These are phyloP conservation scores for Falco berigora DNA, from an alignment of 2,797 vertebrate genomes.

Conservation along the genomic window DNA sequence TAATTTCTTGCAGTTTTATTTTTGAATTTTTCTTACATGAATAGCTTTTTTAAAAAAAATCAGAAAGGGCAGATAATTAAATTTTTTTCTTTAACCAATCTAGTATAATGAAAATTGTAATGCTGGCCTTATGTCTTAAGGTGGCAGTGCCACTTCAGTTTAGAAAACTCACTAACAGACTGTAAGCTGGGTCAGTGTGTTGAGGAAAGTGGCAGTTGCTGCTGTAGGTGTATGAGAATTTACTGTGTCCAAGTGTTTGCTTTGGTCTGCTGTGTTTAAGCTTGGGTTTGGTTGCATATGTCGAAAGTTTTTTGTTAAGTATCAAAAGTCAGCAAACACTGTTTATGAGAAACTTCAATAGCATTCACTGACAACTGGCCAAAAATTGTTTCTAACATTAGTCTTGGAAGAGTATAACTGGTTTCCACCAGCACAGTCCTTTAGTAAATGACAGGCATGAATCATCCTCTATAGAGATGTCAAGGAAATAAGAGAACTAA, in stretches of 20 bases:
- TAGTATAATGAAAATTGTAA: neutral
- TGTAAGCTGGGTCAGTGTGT: neutral
- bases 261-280: neutral
- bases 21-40: neutral
- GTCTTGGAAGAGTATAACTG: neutral
- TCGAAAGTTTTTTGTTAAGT: neutral
- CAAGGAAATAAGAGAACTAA: neutral
- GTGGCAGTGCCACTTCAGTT: constrained; percentile 40
- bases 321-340: neutral
- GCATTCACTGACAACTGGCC: neutral
- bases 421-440: neutral
- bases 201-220: neutral
- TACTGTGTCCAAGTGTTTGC: neutral
- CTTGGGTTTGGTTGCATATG: neutral
- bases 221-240: neutral
- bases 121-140: constrained; percentile 25
- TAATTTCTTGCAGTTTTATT: neutral
- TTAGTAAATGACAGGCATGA: neutral
- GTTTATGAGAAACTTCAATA: neutral
- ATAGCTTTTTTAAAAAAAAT: neutral
- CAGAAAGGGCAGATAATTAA: neutral
- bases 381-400: neutral
- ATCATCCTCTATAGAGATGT: neutral
- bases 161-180: neutral
- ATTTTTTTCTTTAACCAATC: neutral